Conservation (phyloP, 2,797 vertebrate genomes). For the Xerus rutilus region DNA sequence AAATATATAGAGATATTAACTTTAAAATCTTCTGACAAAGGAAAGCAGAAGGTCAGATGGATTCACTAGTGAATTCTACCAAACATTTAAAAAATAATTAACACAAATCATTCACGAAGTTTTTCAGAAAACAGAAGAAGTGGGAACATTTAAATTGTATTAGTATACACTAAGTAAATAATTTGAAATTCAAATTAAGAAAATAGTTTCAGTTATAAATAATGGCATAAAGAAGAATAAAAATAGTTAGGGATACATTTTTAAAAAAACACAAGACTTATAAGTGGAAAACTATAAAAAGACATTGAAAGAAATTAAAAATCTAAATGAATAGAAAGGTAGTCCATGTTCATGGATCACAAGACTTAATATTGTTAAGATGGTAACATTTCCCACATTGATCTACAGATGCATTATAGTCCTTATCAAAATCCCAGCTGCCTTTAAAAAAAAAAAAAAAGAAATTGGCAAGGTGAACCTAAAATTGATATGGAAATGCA, state of each 20-base stretch:
- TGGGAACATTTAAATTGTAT: background rate
- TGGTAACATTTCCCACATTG: background rate
- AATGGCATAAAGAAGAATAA: conserved; percentile 7
- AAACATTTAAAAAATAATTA: background rate
- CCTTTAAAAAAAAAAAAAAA: background rate
- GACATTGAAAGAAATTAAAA: background rate
- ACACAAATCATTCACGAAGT: background rate
- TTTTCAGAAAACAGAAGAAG: background rate
- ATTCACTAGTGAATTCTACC: background rate
- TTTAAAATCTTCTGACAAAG: conserved; percentile 15
- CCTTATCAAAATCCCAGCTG: background rate
- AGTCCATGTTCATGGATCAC: background rate
- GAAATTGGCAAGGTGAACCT: background rate
- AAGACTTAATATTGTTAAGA: background rate
- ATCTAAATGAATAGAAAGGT: background rate
- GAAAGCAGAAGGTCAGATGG: background rate
- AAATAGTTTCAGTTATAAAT: background rate
- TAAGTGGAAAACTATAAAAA: background rate
- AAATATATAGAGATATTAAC: background rate
- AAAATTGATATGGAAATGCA: background rate
- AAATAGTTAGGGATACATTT: background rate
- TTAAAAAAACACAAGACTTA: background rate
- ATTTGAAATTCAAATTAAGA: conserved; percentile 16
- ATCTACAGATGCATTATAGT: background rate
- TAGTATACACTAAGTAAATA: background rate